Conservation (phyloP, 2,797 vertebrate species). For the Sebastes elongatus region DNA sequence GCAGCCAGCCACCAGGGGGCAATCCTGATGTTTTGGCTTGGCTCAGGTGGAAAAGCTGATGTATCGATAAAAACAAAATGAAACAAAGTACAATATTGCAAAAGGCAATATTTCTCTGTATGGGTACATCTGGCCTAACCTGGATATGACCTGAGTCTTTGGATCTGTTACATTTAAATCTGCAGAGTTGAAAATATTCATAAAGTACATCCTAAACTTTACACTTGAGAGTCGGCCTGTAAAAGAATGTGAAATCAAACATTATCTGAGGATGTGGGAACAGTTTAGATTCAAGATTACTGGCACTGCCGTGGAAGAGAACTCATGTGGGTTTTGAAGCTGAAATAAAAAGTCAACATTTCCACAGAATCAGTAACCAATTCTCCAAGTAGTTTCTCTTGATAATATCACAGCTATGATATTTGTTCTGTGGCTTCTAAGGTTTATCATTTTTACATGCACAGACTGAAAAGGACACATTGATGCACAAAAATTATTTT, state of each 20-base stretch:
- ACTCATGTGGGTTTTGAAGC: conserved; percentile 5
- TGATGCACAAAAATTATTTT: background rate
- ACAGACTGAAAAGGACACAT: background rate
- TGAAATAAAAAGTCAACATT: conserved; percentile 6
- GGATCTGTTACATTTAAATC: background rate
- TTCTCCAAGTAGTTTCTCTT: conserved; percentile 4
- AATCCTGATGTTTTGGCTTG: no score
- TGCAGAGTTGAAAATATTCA: conserved; percentile 8
- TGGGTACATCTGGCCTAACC: background rate
- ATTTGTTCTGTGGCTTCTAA: background rate
- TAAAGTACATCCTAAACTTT: conserved; percentile 17
- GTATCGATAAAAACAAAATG: background rate
- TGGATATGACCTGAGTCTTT: background rate
- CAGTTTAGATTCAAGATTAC: conserved; percentile 15
- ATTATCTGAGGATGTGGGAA: conserved; percentile 3
- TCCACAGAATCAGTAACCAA: conserved; percentile 2
- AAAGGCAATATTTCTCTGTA: background rate
- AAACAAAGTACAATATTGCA: background rate
- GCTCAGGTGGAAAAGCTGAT: background rate
- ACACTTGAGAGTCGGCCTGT: conserved; percentile 7
- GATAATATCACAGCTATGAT: background rate
- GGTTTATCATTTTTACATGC: background rate
- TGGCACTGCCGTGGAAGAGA: conserved; percentile 4
- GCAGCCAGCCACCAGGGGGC: no score
- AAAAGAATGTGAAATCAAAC: conserved; percentile 12